phyloP scores from a whole-genome alignment of 2,888 invertebrate species.

The Leptura quadrifasciata region DNA sequence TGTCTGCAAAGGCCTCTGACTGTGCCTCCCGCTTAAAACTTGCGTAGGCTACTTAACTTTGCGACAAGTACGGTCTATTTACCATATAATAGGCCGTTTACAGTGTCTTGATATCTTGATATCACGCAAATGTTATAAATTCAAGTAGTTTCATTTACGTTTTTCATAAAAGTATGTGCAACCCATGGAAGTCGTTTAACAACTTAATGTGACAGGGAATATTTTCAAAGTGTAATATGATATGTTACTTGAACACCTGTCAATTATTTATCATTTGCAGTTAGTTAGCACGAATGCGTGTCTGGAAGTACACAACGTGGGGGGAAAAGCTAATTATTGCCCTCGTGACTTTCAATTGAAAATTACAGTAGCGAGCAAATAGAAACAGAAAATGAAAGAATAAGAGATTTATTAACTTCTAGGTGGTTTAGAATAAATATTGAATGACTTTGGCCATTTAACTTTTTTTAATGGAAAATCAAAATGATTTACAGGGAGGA shows the following conservation, averaged over 20 bases:
- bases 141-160: slow-evolving; percentile 39
- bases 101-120: slow-evolving; percentile 65
- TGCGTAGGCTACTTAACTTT: slow-evolving; percentile 59
- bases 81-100: slow-evolving; percentile 66
- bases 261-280: slow-evolving; percentile 6
- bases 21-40: slow-evolving; percentile 46
- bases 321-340: background rate
- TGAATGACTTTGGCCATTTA: no score
- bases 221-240: slow-evolving; percentile 6
- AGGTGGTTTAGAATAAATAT: no score
- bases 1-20: slow-evolving; percentile 51
- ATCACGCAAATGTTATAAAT: slow-evolving; percentile 66
- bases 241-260: slow-evolving; percentile 13
- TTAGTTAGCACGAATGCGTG: background rate
- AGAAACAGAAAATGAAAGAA: no score
- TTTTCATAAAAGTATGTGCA: background rate
- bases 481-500: no score
- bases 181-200: slow-evolving; percentile 3
- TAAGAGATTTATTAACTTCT: no score
- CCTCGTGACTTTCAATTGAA: background rate
- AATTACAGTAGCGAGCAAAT: background rate
- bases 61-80: slow-evolving; percentile 62
- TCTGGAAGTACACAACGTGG: background rate
- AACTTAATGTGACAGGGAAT: background rate
- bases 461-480: no score